Base-by-base conservation (phyloP, 2,888 invertebrate species). In the Orchestes rusci region DNA sequence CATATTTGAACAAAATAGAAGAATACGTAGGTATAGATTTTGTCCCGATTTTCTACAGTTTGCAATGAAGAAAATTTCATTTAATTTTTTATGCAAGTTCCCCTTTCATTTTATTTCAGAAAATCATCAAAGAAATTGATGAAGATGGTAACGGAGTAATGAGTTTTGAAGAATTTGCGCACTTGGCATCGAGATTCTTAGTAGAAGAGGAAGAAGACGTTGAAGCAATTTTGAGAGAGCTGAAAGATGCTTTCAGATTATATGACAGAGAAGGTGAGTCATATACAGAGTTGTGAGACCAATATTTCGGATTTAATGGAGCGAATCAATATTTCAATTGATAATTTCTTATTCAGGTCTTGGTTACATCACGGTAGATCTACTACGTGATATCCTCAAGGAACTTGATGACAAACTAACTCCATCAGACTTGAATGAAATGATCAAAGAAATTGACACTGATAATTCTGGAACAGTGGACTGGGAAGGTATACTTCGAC, bases 391-490 rank as follows among this genome's bases (percentile, higher is more conserved):
- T 71, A 95, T 96, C 69, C 79, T 96, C 55, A 85, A 80, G 60
- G 93, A 92, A 65, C 70, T 96, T 42, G 95, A 95, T 63, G 94
- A 93, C 59, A 92, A 91, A 58, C 74, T 95, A 48, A 80, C 88
- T 0, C 79, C 83, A 27, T 82, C 87, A 46, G 93, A 94, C 62
- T 73, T 95, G 59, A 90, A 95, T 61, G 84, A 79, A 71, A 95
- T 96, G 84, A 96, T 95, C 66, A 85, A 88, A 51, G 94, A 95
- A 72, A 94, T 94, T 67, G 91, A 92, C 65, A 81, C 89, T 56
- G 95, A 95, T 65, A 93, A 93, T 42, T 94, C 93, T 4, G 96
- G 96, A 56, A 96, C 95, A 16, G 92, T 96, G 45, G 96, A 96
- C 70, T 96, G 94, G 74, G 93, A 96, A 72, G 94, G 94, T 93